Evolutionary conservation across 2,797 vertebrate genomes (phyloP), one percentile per base, ranked within the genome.

Genomic region (Phylloscopus collybita): DNA sequence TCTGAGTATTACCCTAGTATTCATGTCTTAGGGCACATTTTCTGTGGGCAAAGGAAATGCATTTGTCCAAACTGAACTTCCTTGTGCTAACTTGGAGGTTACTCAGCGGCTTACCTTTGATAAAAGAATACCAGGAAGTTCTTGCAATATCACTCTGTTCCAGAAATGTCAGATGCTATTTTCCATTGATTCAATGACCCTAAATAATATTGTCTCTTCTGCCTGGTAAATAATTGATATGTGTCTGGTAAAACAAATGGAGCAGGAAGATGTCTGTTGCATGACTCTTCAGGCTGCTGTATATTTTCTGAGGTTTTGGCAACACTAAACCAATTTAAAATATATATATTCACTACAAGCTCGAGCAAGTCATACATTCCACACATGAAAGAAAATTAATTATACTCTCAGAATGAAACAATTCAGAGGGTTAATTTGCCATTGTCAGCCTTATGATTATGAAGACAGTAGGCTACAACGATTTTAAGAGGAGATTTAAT

Each of bases 171-270:
- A 96, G 36, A 36, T 40, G 23, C 23, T 74, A 50, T 92, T 88
- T 95, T 95, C 50, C 21, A 56, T 75, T 59, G 59, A 95, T 78
- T 86, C 47, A 66, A 17, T 1, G 47, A 51, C 70, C 61, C 51
- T 83, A 84, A 92, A 86, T 69, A 54, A 54, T 76, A 94, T 32
- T 93, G 57, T 53, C 72, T 21, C 30, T 83, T 85, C 70, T 88
- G 17, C 40, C 49, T 95, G 56, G 74, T 91, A 86, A 95, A 95
- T 96, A 94, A 95, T 91, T 94, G 73, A 92, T 92, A 57, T 19
- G 66, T 80, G 72, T 76, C 80, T 95, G 85, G 80, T 90, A 79
- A 88, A 86, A 49, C n/a, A 94, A 96, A 88, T 78, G 65, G 54
- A 83, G 64, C 73, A 90, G 42, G 47, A 81, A 72, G 44, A 89